phyloP scores from a whole-genome alignment of 1,140 invertebrate species.

The Drosophila nebulosa region DNA sequence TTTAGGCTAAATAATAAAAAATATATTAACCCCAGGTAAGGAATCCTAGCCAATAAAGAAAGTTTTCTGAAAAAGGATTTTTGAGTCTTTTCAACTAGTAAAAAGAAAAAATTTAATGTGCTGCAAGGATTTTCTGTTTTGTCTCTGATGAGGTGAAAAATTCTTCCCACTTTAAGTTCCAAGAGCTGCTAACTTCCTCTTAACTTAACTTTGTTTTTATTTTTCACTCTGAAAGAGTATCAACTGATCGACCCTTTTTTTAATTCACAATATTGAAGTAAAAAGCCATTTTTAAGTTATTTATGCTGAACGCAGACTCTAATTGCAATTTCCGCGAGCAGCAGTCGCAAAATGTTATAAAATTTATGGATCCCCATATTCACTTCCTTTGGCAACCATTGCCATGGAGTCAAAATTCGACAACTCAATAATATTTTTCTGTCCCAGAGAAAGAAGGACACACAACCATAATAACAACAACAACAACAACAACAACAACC shows the following conservation, averaged over 20 bases:
- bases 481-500: neutral
- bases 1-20: no score
- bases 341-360: conserved; percentile 65
- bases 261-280: neutral
- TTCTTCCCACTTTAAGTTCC: no score
- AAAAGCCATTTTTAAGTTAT: conserved; percentile 58
- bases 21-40: no score
- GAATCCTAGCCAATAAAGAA: no score
- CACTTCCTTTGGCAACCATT: neutral
- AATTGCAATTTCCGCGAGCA: conserved; percentile 71
- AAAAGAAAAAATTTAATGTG: no score
- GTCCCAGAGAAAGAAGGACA: neutral
- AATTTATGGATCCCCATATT: conserved; percentile 47
- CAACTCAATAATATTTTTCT: conserved; percentile 65
- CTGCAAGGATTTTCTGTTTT: no score
- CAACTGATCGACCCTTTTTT: neutral
- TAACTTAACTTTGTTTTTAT: no score
- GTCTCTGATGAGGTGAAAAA: no score
- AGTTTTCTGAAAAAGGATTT: no score
- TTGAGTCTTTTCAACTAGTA: no score
- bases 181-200: no score
- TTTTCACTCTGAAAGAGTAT: conserved; percentile 5
- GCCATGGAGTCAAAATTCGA: conserved; percentile 15
- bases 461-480: neutral
- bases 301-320: conserved; percentile 57